Evolutionary conservation across 2,113 vertebrate species (phyloP), one percentile per base, ranked within the genome.

Genomic region (Psilopogon haemacephalus): DNA sequence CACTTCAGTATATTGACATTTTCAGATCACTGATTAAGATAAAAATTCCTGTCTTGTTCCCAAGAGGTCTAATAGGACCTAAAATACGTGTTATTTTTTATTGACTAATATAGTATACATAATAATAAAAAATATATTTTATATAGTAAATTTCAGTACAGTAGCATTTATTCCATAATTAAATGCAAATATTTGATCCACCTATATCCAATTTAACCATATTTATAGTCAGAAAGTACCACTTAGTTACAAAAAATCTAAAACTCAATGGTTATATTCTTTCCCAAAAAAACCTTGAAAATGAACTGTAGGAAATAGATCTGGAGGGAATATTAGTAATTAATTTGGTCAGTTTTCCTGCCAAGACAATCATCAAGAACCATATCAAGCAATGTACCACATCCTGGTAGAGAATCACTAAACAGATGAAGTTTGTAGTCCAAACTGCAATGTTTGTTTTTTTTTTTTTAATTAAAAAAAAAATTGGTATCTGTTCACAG

Each of bases 141-240:
- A 44, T 21, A 42, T 79, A 50, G 21, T 9, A 64, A 58, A 77
- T 77, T 70, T 80, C 40, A 63, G n/a, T 63, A 10, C 2, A 74
- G 33, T 6, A 81, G 18, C 28, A 74, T 50, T 88, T 88, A 84
- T 74, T 77, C 35, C 15, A n/a, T 63, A 96, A 73, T 50, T 89
- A 84, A 90, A 95, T 70, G 40, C 32, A 91, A 84, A 86, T 46
- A 18, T 2, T 71, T 40, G 5, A 84, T 70, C 33, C 23, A 63
- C 38, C 26, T 50, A 26, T 40, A 84, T 70, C 70, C 89, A 74
- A 81, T 46, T 78, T 33, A 81, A 84, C 42, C 15, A 71, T 46
- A 91, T 89, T 89, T 86, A 71, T 67, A 91, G 48, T 76, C 63
- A 85, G 63, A 73, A 91, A 85, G 59, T 75, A 75, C 27, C 54